Percentiles rank a stretch among this genome's conserved stretches.
Evolutionary conservation across 2,113 vertebrate genomes (phyloP).

Genomic region (Petaurus breviceps): DNA sequence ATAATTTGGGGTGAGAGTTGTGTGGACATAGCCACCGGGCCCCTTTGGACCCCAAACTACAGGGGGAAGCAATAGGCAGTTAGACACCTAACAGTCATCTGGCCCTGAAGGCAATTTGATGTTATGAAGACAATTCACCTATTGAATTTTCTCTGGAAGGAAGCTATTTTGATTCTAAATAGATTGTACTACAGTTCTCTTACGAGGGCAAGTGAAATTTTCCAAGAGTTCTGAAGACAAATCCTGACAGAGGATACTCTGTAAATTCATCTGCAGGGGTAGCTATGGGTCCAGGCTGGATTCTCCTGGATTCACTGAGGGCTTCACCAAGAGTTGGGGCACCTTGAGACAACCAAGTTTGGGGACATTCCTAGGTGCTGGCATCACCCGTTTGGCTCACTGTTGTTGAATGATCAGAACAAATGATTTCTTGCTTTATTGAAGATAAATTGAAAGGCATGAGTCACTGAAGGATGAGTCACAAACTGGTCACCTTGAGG

Average conservation of each 20-base stretch:
- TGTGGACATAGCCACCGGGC: fast-evolving
- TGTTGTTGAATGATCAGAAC: not conserved
- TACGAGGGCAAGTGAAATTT: not conserved
- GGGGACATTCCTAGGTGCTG: not conserved
- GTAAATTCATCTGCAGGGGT: not conserved
- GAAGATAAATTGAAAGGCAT: not conserved
- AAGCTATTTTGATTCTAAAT: constrained; percentile 37
- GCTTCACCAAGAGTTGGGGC: not conserved
- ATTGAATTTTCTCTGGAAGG: not conserved
- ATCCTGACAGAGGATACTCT: not conserved
- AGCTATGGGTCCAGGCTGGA: not conserved
- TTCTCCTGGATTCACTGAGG: not conserved
- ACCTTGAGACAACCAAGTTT: not conserved
- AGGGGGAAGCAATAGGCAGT: not conserved
- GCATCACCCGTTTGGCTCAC: not conserved
- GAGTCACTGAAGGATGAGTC: not conserved
- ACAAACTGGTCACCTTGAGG: not conserved
- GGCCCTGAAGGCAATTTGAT: not conserved
- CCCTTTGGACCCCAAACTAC: not conserved
- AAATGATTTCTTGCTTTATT: not conserved
- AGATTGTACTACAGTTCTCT: not conserved
- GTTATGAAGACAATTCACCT: not conserved
- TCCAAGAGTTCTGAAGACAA: not conserved
- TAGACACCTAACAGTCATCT: not conserved
- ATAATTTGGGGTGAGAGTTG: not conserved